phyloP scores from a whole-genome alignment of 2,888 invertebrate species.

The Drosophila leonis region DNA sequence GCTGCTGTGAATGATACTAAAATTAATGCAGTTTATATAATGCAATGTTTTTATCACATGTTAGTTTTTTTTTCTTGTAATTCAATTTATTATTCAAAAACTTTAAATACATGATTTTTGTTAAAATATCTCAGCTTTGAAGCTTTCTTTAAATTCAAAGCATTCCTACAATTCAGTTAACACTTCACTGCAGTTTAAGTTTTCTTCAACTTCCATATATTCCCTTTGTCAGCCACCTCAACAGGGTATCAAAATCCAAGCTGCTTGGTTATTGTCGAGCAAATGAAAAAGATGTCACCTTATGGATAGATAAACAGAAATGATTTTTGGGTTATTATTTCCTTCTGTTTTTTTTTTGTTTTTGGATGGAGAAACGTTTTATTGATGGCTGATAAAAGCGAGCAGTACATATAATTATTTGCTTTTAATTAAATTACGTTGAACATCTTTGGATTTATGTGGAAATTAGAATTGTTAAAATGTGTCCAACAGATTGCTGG shows the following conservation, averaged over 20 bases:
- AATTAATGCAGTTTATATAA: too few relatives aligned
- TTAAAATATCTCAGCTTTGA: too few relatives aligned
- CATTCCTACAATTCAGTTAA: too few relatives aligned
- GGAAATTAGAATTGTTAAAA: constrained; percentile 78
- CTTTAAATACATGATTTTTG: too few relatives aligned
- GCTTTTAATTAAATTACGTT: constrained; percentile 72
- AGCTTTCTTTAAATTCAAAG: too few relatives aligned
- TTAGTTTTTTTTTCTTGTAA: too few relatives aligned
- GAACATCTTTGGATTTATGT: constrained; percentile 60
- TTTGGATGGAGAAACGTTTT: not conserved
- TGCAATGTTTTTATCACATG: too few relatives aligned
- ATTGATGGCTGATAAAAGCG: constrained; percentile 32
- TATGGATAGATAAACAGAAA: constrained; percentile 37
- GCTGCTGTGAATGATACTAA: too few relatives aligned
- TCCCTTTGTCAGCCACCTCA: not conserved
- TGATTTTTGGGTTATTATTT: not conserved
- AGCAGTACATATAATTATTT: constrained; percentile 60
- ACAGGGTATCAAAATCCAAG: constrained; percentile 25
- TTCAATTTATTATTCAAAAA: too few relatives aligned
- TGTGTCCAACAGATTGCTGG: constrained; percentile 50
- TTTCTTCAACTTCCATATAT: too few relatives aligned
- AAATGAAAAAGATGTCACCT: constrained; percentile 58
- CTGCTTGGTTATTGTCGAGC: constrained; percentile 26
- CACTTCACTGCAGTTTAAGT: too few relatives aligned
- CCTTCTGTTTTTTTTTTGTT: not conserved